Conservation (phyloP, 2,797 vertebrate species). For the Diplodus puntazzo region DNA sequence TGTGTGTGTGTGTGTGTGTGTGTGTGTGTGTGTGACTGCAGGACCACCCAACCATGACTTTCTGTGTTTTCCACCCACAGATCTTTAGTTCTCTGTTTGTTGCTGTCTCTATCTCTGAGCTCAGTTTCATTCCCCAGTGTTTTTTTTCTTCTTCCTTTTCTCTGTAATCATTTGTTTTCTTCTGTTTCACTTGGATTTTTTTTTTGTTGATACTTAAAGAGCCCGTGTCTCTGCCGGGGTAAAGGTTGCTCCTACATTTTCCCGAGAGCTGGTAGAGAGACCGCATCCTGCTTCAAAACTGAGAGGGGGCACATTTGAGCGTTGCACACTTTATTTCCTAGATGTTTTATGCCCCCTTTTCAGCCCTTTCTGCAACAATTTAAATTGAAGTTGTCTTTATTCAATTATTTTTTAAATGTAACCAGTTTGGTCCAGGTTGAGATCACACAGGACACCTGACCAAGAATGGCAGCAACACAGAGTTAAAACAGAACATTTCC, state of each 20-base stretch:
- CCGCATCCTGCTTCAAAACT: no score
- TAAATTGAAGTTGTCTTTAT: no score
- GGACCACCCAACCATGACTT: slow-evolving; percentile 1
- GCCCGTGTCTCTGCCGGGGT: not conserved
- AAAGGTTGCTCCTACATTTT: not conserved
- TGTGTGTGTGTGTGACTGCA: slow-evolving; percentile 3
- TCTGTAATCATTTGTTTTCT: not conserved
- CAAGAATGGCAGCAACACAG: no score
- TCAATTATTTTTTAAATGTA: no score
- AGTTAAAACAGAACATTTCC: no score
- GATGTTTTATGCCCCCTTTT: no score
- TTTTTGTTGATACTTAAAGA: not conserved
- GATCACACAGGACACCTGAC: no score
- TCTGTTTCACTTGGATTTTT: not conserved
- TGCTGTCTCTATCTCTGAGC: not conserved
- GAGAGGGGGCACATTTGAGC: no score
- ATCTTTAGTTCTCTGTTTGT: not conserved
- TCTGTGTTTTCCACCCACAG: not conserved
- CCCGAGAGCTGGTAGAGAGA: no score
- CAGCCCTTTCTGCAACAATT: no score
- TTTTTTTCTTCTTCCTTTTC: not conserved
- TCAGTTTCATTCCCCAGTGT: not conserved
- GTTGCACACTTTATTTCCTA: no score
- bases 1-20: not conserved
- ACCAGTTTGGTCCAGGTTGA: no score